Conservation (phyloP, 2,888 invertebrate genomes). For the Willowsia nigromaculata region DNA sequence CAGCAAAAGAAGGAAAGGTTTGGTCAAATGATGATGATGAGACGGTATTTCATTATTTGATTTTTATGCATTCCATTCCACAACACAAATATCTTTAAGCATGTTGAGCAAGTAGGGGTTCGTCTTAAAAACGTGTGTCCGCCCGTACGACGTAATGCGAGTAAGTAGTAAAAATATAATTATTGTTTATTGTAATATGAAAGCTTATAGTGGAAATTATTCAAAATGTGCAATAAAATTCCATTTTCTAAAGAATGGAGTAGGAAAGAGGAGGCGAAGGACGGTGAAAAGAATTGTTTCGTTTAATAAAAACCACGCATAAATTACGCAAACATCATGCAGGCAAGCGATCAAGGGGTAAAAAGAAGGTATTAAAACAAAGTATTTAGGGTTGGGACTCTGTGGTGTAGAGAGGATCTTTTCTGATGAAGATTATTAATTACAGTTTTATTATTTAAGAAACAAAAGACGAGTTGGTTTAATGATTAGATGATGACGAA, state of each 20-base stretch:
- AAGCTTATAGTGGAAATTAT: slow-evolving; percentile 45
- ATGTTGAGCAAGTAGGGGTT: slow-evolving; percentile 40
- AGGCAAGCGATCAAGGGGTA: slow-evolving; percentile 18
- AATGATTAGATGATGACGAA: slow-evolving; percentile 8
- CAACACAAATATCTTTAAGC: neutral
- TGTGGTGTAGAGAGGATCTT: neutral
- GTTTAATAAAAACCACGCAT: slow-evolving; percentile 3
- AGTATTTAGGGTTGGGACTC: slow-evolving; percentile 49
- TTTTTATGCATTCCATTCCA: slow-evolving; percentile 45
- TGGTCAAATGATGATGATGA: slow-evolving; percentile 42
- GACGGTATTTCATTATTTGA: slow-evolving; percentile 49
- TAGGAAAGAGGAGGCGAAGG: neutral
- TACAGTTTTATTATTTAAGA: slow-evolving; percentile 62
- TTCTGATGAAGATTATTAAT: slow-evolving; percentile 60
- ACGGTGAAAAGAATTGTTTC: slow-evolving; percentile 33
- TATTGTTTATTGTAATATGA: slow-evolving; percentile 21
- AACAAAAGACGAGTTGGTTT: slow-evolving; percentile 49
- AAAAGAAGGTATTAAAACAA: slow-evolving; percentile 33
- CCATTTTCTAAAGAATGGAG: neutral
- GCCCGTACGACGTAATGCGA: slow-evolving; percentile 23
- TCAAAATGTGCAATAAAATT: slow-evolving; percentile 44
- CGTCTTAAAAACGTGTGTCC: neutral
- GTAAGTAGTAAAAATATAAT: slow-evolving; percentile 28
- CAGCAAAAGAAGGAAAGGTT: slow-evolving; percentile 39
- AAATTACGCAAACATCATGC: slow-evolving; percentile 59